A percentile compares a stretch with the other conserved stretches of the same genome.
Evolutionary conservation across 2,888 invertebrate genomes (phyloP).

Genomic region (Lasioglossum figueresi): DNA sequence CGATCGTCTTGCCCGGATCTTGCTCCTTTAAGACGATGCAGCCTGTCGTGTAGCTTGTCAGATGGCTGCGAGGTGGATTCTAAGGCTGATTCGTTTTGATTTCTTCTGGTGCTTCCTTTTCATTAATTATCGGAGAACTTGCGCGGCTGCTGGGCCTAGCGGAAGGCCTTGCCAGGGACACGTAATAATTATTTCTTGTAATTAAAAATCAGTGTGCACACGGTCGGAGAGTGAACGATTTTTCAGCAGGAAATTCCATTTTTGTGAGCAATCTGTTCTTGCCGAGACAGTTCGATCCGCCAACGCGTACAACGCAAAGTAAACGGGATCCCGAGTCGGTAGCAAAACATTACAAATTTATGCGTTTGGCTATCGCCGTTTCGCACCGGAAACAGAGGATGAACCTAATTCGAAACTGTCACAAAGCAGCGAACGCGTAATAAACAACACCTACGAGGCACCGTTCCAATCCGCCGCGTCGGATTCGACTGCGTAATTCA

Average conservation of each 20-base stretch:
- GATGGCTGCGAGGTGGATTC: background rate
- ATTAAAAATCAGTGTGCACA: background rate
- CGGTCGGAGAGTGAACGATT: background rate
- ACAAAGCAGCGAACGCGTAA: background rate
- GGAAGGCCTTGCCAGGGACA: background rate
- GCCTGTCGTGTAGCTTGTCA: background rate
- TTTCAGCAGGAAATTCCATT: background rate
- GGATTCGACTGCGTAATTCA: slow-evolving; percentile 28
- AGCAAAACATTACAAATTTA: slow-evolving; percentile 1
- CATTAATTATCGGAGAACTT: background rate
- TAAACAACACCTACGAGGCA: slow-evolving; percentile 29
- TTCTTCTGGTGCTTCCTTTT: background rate
- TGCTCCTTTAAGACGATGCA: background rate
- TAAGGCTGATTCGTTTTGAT: background rate
- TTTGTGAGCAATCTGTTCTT: background rate
- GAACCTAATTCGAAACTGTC: background rate
- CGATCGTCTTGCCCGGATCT: slow-evolving; percentile 5
- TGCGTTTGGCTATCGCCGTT: background rate
- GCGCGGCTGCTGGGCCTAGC: background rate
- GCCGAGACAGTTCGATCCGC: background rate
- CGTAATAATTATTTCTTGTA: background rate
- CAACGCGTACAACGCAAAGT: background rate
- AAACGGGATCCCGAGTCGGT: background rate
- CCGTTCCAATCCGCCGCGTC: background rate
- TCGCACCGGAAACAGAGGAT: background rate